Base-by-base conservation (phyloP, 2,888 invertebrate genomes). In the Onchidella celtica region DNA sequence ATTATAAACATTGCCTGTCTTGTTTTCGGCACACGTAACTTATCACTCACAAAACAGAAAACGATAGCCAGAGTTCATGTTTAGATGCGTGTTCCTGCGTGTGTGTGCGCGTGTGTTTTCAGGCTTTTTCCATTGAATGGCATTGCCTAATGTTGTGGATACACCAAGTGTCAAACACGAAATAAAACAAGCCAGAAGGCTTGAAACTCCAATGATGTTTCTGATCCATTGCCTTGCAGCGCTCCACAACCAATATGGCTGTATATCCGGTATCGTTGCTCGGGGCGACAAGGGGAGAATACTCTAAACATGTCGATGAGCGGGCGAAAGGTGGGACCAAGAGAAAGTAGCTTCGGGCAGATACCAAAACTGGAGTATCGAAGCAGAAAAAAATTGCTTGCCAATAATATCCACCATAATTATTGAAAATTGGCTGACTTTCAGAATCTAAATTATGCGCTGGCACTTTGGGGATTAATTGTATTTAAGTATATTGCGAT, bases 231-330 rank as follows among this genome's bases (percentile, higher is more conserved):
- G 27, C 63, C 63, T 29, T 61, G 29, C 34, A 32, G 68, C 34
- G 36, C 36, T 68, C 36, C 36, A 21, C 32, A 70, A 24, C 38
- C 70, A 70, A 70, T 70, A 70, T 70, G 70, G 70, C 47, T 11
- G 70, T 24, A 70, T 70, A 70, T 70, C 70, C 47, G 47, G 40
- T 70, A 27, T 70, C 70, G 47, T 70, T 38, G 70, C 70, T 47
- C 47, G 24, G 27, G 70, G 70, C 27, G 47, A 70, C 47, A n/a
- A 17, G 27, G 70, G 47, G 70, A 47, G 24, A 40, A n/a, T 17
- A 70, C 70, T 70, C 47, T 70, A 70, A 70, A 38, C 47, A 47
- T 24, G 47, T 11, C 70, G 47, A 47, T 47, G 70, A 47, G 47
- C 47, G 47, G 47, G 17, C 9, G 47, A 47, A 17, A 47, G 47